phyloP scores from a whole-genome alignment of 2,113 vertebrate species.

The Mesoclemmys tuberculata region DNA sequence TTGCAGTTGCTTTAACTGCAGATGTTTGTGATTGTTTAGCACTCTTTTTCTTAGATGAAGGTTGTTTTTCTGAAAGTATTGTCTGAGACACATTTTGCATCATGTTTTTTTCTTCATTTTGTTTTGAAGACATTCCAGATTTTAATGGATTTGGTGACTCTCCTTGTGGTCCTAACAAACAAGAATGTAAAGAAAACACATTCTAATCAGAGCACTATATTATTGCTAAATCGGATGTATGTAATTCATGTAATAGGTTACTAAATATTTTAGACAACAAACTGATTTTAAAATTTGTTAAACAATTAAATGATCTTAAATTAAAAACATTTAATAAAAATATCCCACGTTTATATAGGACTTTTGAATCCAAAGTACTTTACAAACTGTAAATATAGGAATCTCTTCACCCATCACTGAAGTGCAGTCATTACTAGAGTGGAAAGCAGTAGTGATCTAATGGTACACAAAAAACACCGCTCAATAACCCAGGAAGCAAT shows the following conservation, averaged over 20 bases:
- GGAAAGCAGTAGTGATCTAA: slow-evolving; percentile 4
- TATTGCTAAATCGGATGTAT: slow-evolving; percentile 1
- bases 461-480: background rate
- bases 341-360: background rate
- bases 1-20: slow-evolving; percentile 79
- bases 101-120: slow-evolving; percentile 84
- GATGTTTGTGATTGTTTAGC: slow-evolving; percentile 74
- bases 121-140: slow-evolving; percentile 82
- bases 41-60: slow-evolving; percentile 82
- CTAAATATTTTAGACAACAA: background rate
- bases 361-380: background rate
- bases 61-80: slow-evolving; percentile 68
- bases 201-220: slow-evolving; percentile 24
- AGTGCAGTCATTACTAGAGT: background rate
- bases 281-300: background rate
- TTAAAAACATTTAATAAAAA: background rate
- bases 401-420: background rate
- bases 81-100: slow-evolving; percentile 73
- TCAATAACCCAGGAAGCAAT: slow-evolving; percentile 31
- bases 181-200: slow-evolving; percentile 30
- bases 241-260: slow-evolving; percentile 17
- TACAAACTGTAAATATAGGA: background rate
- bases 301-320: slow-evolving; percentile 14
- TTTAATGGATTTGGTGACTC: slow-evolving; percentile 81
- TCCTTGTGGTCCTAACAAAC: slow-evolving; percentile 80